Base-by-base conservation (phyloP, 2,797 vertebrate species). In the Prionace glauca region DNA sequence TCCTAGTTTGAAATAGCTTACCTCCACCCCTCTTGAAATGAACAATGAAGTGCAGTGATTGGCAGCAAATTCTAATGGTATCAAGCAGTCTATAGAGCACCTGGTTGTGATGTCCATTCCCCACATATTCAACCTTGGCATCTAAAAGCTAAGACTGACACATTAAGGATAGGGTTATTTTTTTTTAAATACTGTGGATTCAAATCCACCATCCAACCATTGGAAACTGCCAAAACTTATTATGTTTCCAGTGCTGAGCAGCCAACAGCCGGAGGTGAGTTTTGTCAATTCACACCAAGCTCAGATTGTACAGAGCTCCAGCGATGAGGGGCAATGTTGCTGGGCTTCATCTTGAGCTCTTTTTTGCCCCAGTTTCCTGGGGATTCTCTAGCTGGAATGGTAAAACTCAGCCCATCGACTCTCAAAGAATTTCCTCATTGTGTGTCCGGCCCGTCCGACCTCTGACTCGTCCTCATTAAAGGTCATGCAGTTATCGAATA, bases 391-490 rank as follows among this genome's bases (percentile, higher is more conserved):
- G 62, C 91, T 93, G 0, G 91, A 94, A 71, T 99, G 98, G 97
- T 98, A 99, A 97, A 99, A 99, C 97, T 99, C 98, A 90, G 98
- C 98, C 99, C 99, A 99, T 96, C 99, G 98, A 98, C 97, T 99
- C 97, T 99, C 98, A 95, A 99, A 99, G 97, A 99, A 99, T 41
- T 97, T 97, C 95, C 98, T 98, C 98, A 99, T 98, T 96, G 97
- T 96, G 96, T 98, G 98, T n/a, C 99, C 99, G 0, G 99, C 99
- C 96, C 97, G 97, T 95, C 99, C 99, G 97, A 99, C 99, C 96
- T 98, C 98, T 0, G 99, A 99, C 1, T 99, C 98, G 96, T 99
- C 99, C 97, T 99, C 99, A 0, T 99, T 99, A 97, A 99, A 99
- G 95, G 98, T 98, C 98, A 98, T 98, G 96, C 99, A 99, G 97